A percentile compares a stretch with the other conserved stretches of the same genome.
Conservation (phyloP, 2,113 vertebrate genomes). For the Thamnaconus septentrionalis region DNA sequence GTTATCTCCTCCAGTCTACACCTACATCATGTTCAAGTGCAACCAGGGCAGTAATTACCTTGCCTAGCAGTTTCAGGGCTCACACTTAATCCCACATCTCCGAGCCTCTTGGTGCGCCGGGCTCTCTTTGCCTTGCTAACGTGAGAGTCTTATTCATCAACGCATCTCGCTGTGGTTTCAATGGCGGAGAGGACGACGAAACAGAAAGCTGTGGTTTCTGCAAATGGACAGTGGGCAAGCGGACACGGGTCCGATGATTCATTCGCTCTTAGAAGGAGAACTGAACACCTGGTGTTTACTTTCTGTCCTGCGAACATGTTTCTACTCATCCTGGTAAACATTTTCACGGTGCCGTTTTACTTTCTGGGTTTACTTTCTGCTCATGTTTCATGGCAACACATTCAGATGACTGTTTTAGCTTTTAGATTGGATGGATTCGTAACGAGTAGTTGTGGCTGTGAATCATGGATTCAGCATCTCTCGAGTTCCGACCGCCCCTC, state of each 20-base stretch:
- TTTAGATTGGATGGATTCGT: too few species aligned
- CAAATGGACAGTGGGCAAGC: neutral
- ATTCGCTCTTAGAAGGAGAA: too few species aligned
- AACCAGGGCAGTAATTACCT: conserved; percentile 1
- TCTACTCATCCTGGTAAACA: conserved; percentile 18
- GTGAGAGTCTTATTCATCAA: neutral
- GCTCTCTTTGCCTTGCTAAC: neutral
- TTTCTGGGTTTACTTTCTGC: conserved; percentile 2
- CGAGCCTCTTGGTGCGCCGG: neutral
- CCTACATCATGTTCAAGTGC: neutral
- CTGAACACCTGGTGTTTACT: neutral
- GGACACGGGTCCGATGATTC: too few species aligned
- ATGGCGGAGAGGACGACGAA: neutral
- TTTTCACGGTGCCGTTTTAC: conserved; percentile 21
- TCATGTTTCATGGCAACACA: conserved; percentile 32
- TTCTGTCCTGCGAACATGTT: conserved; percentile 23
- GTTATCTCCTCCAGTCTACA: neutral
- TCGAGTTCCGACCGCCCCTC: too few species aligned
- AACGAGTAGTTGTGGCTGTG: too few species aligned
- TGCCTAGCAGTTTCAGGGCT: conserved; percentile 21
- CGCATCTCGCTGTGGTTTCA: neutral
- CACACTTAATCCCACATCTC: neutral
- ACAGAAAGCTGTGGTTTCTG: conserved; percentile 4
- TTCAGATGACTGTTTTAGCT: too few species aligned
- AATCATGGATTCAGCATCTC: too few species aligned